Evolutionary conservation across 1,140 invertebrate species (phyloP).

Genomic region (Venustaconcha ellipsiformis): DNA sequence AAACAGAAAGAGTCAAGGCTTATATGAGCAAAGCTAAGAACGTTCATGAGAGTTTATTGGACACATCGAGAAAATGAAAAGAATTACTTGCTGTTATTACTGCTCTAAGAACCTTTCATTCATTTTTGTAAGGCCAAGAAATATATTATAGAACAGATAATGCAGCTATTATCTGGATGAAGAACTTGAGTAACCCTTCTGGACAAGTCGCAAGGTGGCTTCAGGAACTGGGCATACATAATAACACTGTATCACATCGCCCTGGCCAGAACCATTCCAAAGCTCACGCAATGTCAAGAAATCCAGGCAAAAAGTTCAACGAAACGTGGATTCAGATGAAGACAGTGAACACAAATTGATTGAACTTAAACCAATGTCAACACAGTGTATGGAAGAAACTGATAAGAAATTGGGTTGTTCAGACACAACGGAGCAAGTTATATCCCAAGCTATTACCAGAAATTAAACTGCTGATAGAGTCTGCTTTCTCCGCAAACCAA

Average conservation of each 20-base stretch:
- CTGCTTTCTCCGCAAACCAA: no score
- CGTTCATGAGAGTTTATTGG: slow-evolving; percentile 70
- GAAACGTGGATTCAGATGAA: neutral
- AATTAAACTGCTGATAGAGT: no score
- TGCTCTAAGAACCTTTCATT: slow-evolving; percentile 29
- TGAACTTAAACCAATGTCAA: no score
- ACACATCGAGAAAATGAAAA: slow-evolving; percentile 39
- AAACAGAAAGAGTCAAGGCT: slow-evolving; percentile 34
- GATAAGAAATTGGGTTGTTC: no score
- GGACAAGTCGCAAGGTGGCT: slow-evolving; percentile 54
- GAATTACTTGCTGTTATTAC: slow-evolving; percentile 38
- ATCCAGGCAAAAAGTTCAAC: neutral
- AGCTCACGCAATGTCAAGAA: slow-evolving; percentile 45
- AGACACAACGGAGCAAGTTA: no score
- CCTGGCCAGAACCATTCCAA: slow-evolving; percentile 41
- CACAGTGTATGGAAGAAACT: no score
- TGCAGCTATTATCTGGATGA: slow-evolving; percentile 39
- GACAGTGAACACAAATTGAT: no score
- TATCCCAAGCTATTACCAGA: no score
- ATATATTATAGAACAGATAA: slow-evolving; percentile 44
- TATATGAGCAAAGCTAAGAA: slow-evolving; percentile 39
- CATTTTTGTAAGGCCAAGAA: slow-evolving; percentile 36
- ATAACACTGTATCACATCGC: slow-evolving; percentile 44
- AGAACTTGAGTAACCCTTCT: slow-evolving; percentile 21
- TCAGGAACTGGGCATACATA: slow-evolving; percentile 40